Base-by-base conservation (phyloP, 2,797 vertebrate genomes). In the Channa striata region DNA sequence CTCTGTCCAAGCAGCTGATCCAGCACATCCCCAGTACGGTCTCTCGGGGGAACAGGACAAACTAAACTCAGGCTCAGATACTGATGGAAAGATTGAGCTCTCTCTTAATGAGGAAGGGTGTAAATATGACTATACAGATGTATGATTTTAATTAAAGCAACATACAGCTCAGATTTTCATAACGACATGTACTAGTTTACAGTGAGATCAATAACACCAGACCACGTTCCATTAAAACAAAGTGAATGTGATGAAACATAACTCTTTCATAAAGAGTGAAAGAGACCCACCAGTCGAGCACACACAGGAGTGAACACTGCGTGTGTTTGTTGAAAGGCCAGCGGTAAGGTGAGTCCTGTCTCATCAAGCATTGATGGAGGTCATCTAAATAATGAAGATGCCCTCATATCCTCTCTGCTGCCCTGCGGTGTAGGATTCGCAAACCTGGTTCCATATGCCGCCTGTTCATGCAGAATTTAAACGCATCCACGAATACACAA, bases 311-410 rank as follows among this genome's bases (percentile, higher is more conserved):
- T 21, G 6, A 1, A 21, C 12, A 53, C 43, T 67, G 68, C 50
- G 47, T 19, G 40, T 44, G 16, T 34, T 49, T 16, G 54, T 33
- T 57, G 44, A 74, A 72, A 70, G 43, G 69, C 30, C 51, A 21
- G 43, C 19, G 8, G 92, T 88, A 93, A 94, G 59, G 6, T 63
- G 91, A 94, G 81, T 74, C 76, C 14, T 37, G 36, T 50, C 30
- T 21, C 64, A 86, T 95, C 58, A 92, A 93, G 62, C 91, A 93
- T 95, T 93, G 25, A 94, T 84, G 61, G 65, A 67, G 39, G 73
- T 58, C 36, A 42, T 75, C 43, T 94, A 84, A 93, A 94, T 94
- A 91, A 94, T 93, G 47, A 79, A 93, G 80, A 72, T 49, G 66
- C 65, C 74, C 78, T 85, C 81, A 74, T 72, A 77, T 83, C 60